A percentile compares a stretch with the other conserved stretches of the same genome.
These are phyloP conservation scores for Amiota minor DNA, from an alignment of 2,888 invertebrate genomes.

Conservation along the genomic window DNA sequence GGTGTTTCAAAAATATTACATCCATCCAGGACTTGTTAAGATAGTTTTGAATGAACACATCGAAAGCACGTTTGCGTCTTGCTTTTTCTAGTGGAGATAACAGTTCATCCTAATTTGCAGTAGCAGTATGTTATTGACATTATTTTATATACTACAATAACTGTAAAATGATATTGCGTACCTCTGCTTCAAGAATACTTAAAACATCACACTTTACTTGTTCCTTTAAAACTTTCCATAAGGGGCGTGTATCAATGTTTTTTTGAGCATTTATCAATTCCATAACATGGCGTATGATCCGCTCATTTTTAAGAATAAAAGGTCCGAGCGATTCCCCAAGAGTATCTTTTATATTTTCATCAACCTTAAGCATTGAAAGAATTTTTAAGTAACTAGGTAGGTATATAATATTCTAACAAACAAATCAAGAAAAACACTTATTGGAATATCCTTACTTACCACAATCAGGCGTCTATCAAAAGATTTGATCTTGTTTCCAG, in stretches of 20 bases:
- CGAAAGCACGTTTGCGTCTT: slow-evolving; percentile 59
- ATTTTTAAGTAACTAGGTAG: too few species aligned
- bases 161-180: slow-evolving; percentile 31
- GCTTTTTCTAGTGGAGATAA: slow-evolving; percentile 65
- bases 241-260: slow-evolving; percentile 53
- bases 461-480: slow-evolving; percentile 60
- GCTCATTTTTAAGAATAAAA: slow-evolving; percentile 62
- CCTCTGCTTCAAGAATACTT: slow-evolving; percentile 64
- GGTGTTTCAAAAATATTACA: slow-evolving; percentile 60
- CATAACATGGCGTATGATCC: slow-evolving; percentile 53
- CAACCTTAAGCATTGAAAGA: slow-evolving; percentile 48
- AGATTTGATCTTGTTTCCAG: slow-evolving; percentile 58
- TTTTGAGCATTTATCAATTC: slow-evolving; percentile 45
- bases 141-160: too few species aligned
- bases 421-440: background rate
- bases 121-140: background rate
- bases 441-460: slow-evolving; percentile 46
- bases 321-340: slow-evolving; percentile 60
- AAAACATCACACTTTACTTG: slow-evolving; percentile 64
- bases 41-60: slow-evolving; percentile 67
- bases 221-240: slow-evolving; percentile 68
- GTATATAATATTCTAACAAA: background rate
- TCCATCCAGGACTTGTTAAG: slow-evolving; percentile 65
- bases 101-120: slow-evolving; percentile 52
- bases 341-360: slow-evolving; percentile 63